Base-by-base conservation (phyloP, 2,797 vertebrate species). In the Coendou prehensilis region DNA sequence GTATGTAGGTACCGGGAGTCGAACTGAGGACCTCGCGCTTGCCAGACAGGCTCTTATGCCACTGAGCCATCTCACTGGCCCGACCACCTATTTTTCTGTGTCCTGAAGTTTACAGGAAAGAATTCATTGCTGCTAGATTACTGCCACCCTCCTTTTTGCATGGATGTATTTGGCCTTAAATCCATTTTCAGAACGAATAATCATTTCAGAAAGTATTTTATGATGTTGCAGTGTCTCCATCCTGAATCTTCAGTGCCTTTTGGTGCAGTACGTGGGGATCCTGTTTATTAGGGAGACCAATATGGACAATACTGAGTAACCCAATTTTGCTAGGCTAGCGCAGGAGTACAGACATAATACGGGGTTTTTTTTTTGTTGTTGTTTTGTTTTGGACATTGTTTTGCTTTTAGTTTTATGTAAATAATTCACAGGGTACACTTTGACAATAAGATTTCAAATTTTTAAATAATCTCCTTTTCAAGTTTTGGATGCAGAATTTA, bases 371-470 rank as follows among this genome's bases (percentile, higher is more conserved):
- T 6, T 22, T 57, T 52, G 52, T 52, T 56, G 18, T 17, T 20
- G 50, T 56, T 56, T 56, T 56, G 37, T 41, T 41, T 41, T 41
- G 37, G 37, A 76, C 22, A 37, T 67, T 95, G 54, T 61, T 96
- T 80, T 80, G 83, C 84, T 33, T 71, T 89, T 97, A 90, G 41
- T 91, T 97, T 96, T 67, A 63, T 30, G 63, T 3, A 37, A 94
- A 95, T 86, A 90, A 97, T 96, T 97, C 97, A 82, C 54, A 78
- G 87, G 28, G 80, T 96, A 95, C 75, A 87, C 96, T 94, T 98
- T 94, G 96, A 96, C 85, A 93, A 89, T 96, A 96, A 67, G 64
- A 94, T 97, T 98, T 98, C 91, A 96, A 93, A 82, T 88, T 64
- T 75, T 97, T 97, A 91, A 93, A 97, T 93, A 50, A 0, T 54